Evolutionary conservation across 2,797 vertebrate genomes (phyloP), one percentile per base, ranked within the genome.

Genomic region (Onychomys torridus): DNA sequence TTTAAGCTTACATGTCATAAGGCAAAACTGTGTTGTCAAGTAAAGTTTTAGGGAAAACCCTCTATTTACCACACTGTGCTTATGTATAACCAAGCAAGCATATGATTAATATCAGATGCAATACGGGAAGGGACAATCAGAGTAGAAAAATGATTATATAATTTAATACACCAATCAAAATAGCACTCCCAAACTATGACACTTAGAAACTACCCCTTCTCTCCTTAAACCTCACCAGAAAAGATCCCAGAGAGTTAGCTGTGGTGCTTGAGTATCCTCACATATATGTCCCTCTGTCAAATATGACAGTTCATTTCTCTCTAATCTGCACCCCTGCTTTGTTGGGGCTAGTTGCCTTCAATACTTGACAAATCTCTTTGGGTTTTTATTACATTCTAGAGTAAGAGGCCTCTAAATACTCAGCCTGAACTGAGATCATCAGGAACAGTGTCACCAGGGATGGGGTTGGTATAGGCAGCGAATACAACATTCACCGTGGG

Each of bases 221-320:
- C 10, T 23, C 52, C 52, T n/a, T 79, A 46, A 57, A 46, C 4
- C 19, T 9, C 12, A 59, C 37, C 9, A 29, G 17, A 32, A 63
- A 63, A 17, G 2, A 57, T 1, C 17, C 2, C 52, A 34, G 21
- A n/a, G 14, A 2, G 4, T n/a, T 6, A n/a, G 19, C 11, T 57
- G 10, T 23, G 21, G 37, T 5, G 4, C 57, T 83, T 19, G 27
- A 29, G 21, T 29, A 19, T 43, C 57, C 11, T 27, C 8, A 40
- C 9, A 61, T 29, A 61, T 61, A 25, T 29, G 21, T n/a, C 10
- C 10, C 10, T 81, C 12, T 63, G 23, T 61, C 13, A 37, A 59
- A 37, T 14, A 29, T 25, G 34, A 59, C 11, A 13, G 13, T 17
- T 29, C 25, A 61, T 82, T 27, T 59, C 13, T 82, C 29, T 40